A percentile compares a stretch with the other conserved stretches of the same genome.
phyloP scores from a whole-genome alignment of 2,797 vertebrate species.

The Limosa lapponica region DNA sequence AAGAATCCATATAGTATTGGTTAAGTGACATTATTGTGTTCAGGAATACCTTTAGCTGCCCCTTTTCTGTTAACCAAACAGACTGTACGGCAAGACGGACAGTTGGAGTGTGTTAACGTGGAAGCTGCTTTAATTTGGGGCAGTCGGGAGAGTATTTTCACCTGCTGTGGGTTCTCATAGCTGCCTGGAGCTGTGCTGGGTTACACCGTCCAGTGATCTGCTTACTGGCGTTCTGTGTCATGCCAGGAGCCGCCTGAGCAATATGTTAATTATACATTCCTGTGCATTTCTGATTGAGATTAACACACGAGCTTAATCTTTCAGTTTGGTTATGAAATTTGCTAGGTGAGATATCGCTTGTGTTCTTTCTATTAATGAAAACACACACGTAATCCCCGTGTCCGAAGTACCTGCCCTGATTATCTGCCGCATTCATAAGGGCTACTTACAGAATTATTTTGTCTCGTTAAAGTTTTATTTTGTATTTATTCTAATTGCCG shows the following conservation, averaged over 20 bases:
- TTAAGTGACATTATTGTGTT: neutral
- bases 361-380: neutral
- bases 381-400: neutral
- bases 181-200: neutral
- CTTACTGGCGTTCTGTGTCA: neutral
- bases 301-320: neutral
- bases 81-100: fast-evolving
- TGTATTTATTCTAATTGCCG: constrained; percentile 40
- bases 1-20: neutral
- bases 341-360: neutral
- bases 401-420: constrained; percentile 7
- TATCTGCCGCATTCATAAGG: neutral
- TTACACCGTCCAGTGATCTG: neutral
- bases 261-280: neutral
- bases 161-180: no score
- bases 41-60: neutral
- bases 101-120: neutral
- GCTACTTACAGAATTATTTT: neutral
- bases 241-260: neutral
- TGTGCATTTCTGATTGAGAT: neutral
- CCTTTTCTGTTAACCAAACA: neutral
- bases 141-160: neutral
- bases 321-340: constrained; percentile 27
- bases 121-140: neutral
- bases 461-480: constrained; percentile 5